A percentile compares a stretch with the other conserved stretches of the same genome.
phyloP scores from a whole-genome alignment of 92 coral and sea anemone genomes.

The Bergia puertoricense region DNA sequence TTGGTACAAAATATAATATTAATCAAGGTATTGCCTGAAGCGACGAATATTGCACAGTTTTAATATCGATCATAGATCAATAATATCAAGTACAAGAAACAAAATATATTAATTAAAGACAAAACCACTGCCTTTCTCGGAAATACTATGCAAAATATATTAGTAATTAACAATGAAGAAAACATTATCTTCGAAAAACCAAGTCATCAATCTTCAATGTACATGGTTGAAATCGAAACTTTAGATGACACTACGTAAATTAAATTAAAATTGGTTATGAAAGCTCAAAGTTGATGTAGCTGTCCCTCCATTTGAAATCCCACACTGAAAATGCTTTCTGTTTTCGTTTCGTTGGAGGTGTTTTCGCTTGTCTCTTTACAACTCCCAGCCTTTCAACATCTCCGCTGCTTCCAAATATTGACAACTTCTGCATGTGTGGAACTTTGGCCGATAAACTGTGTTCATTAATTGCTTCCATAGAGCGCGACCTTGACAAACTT shows the following conservation, averaged over 20 bases:
- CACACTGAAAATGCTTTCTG: constrained; percentile 84
- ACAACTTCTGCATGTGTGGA: constrained; percentile 50
- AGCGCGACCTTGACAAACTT: constrained; percentile 70
- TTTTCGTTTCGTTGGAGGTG: constrained; percentile 70
- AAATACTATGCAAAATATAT: constrained; percentile 5
- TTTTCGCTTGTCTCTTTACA: constrained; percentile 43
- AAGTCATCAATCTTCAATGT: neutral
- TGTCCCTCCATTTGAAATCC: constrained; percentile 87
- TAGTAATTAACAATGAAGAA: neutral
- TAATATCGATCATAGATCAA: neutral
- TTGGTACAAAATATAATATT: neutral
- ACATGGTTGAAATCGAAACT: neutral
- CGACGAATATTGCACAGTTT: neutral
- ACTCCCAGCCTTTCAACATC: constrained; percentile 75
- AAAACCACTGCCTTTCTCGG: neutral
- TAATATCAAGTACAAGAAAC: neutral
- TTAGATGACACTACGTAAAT: neutral
- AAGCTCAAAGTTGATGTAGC: constrained; percentile 84
- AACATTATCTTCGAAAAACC: neutral
- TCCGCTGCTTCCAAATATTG: constrained; percentile 72
- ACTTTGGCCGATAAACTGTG: constrained; percentile 40
- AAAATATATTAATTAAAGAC: neutral
- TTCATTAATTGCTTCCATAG: constrained; percentile 69
- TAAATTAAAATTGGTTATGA: neutral
- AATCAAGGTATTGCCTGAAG: neutral